Evolutionary conservation across 2,113 vertebrate species (phyloP).

Genomic region (Mastomys coucha): DNA sequence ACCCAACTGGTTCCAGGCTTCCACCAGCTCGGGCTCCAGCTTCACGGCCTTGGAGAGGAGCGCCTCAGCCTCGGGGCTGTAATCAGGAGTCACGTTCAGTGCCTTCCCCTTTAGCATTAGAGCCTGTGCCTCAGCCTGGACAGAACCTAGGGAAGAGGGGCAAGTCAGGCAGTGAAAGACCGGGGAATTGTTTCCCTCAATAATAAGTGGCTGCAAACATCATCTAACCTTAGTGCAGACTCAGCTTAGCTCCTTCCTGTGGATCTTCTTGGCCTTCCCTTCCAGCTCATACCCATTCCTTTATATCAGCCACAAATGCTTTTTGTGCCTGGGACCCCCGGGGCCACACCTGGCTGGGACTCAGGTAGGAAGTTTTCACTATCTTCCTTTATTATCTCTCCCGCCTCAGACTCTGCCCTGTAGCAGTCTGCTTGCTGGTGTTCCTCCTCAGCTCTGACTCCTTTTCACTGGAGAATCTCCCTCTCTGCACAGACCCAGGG

Average conservation of each 20-base stretch:
- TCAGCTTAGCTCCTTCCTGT: not conserved
- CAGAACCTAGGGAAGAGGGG: conserved; percentile 81
- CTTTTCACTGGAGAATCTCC: not conserved
- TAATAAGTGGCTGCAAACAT: not conserved
- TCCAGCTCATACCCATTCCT: not conserved
- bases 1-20: conserved; percentile 95
- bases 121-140: conserved; percentile 87
- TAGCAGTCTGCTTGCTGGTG: not conserved
- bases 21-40: conserved; percentile 92
- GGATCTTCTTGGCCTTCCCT: not conserved
- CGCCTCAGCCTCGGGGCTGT: conserved; percentile 89
- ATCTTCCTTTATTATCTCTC: not conserved
- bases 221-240: too few species aligned
- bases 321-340: not conserved
- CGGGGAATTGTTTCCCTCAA: not conserved
- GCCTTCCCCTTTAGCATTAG: conserved; percentile 92
- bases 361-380: not conserved
- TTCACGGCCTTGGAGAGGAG: conserved; percentile 93
- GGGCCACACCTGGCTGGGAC: too few species aligned
- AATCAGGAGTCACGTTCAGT: conserved; percentile 89
- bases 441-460: not conserved
- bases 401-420: not conserved
- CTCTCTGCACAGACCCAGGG: not conserved
- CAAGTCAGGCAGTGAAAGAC: not conserved
- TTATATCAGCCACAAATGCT: not conserved